Conservation (phyloP, 2,113 vertebrate genomes). For the Rhynchomys soricoides region DNA sequence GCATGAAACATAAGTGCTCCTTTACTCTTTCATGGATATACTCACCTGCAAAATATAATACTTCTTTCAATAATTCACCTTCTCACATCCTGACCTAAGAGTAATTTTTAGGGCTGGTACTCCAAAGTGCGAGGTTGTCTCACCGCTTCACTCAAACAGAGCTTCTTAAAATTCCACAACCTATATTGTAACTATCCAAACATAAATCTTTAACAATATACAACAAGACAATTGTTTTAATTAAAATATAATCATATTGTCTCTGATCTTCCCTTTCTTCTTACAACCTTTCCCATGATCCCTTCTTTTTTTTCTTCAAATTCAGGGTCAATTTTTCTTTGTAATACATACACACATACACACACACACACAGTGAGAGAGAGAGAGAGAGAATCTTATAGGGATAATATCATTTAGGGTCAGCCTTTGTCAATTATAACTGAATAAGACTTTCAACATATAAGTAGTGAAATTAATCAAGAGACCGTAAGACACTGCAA, state of each 20-base stretch:
- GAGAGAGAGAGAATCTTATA: background rate
- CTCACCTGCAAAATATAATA: constrained; percentile 17
- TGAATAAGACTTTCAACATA: constrained; percentile 1
- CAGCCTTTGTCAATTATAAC: background rate
- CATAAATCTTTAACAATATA: background rate
- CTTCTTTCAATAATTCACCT: background rate
- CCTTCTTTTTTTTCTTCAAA: background rate
- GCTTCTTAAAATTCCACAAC: constrained; percentile 31
- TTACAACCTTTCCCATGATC: background rate
- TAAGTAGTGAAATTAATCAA: constrained; percentile 59
- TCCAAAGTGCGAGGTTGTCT: too few relatives aligned
- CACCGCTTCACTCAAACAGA: background rate
- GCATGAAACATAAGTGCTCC: background rate
- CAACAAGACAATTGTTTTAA: background rate
- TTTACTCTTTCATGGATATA: background rate
- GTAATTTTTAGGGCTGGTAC: background rate
- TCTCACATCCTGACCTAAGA: constrained; percentile 3
- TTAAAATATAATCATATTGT: background rate
- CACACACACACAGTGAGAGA: background rate
- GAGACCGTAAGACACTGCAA: background rate
- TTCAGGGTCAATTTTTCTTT: background rate
- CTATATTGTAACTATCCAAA: background rate
- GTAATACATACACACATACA: background rate
- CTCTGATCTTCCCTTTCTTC: background rate
- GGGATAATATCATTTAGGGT: background rate